Conservation (phyloP, 2,888 invertebrate genomes). For the Caenorhabditis sp. region DNA sequence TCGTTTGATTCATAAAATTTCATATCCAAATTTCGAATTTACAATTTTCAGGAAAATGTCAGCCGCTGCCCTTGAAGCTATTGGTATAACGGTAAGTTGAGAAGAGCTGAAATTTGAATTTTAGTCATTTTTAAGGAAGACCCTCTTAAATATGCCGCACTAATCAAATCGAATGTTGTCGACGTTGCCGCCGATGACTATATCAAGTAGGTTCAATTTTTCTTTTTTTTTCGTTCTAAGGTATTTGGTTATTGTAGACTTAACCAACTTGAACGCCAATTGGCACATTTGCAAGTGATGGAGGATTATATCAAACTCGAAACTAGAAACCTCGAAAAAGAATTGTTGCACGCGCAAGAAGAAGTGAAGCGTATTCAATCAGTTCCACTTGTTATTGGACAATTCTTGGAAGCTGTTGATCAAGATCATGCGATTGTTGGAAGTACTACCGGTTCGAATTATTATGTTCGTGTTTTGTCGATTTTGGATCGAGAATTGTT, state of each 20-base stretch:
- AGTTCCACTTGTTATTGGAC: constrained; percentile 97
- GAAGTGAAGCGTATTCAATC: constrained; percentile 96
- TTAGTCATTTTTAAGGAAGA: not conserved
- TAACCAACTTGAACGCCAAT: constrained; percentile 90
- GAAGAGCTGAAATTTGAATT: constrained; percentile 7
- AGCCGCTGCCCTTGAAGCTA: constrained; percentile 48
- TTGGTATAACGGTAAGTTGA: constrained; percentile 44
- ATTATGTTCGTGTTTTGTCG: constrained; percentile 96
- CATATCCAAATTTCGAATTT: not conserved
- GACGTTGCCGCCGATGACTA: constrained; percentile 24
- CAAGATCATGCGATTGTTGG: constrained; percentile 99
- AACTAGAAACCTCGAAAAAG: constrained; percentile 96
- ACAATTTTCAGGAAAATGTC: constrained; percentile 15
- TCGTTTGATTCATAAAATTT: not conserved
- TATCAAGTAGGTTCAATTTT: constrained; percentile 2
- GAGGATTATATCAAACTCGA: constrained; percentile 99
- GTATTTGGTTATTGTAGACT: constrained; percentile 37
- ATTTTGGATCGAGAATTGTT: constrained; percentile 95
- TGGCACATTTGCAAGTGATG: constrained; percentile 96
- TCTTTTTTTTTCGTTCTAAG: too few species aligned
- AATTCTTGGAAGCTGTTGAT: constrained; percentile 98
- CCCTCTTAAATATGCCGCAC: not conserved
- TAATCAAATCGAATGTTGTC: not conserved
- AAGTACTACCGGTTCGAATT: constrained; percentile 96
- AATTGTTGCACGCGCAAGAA: constrained; percentile 93